These are phyloP conservation scores for Macroglossus sobrinus DNA, from an alignment of 2,113 vertebrate species.

Conservation along the genomic window DNA sequence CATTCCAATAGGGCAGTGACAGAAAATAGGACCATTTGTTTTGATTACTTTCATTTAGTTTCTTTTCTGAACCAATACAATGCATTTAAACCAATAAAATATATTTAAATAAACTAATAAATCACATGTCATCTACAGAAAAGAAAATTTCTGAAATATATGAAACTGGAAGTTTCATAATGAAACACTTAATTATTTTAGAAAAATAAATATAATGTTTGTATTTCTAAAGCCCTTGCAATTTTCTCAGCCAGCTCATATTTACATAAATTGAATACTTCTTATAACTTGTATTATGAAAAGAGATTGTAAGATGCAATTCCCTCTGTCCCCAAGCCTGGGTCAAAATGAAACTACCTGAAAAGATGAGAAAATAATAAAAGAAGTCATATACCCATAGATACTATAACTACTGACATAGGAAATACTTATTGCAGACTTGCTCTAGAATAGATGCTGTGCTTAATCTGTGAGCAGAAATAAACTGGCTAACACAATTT, in stretches of 20 bases:
- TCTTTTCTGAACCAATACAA: not conserved
- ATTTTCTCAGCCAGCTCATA: not conserved
- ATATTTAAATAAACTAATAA: not conserved
- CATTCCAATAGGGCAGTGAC: not conserved
- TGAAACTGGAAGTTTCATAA: not conserved
- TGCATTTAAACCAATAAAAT: not conserved
- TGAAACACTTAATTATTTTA: not conserved
- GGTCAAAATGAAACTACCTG: not conserved
- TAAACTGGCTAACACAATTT: not conserved
- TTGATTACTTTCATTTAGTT: not conserved
- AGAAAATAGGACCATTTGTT: not conserved
- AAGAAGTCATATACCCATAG: not conserved
- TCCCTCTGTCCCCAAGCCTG: not conserved
- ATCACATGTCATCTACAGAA: not conserved
- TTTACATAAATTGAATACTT: not conserved
- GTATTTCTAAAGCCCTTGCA: not conserved
- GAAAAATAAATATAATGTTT: constrained; percentile 2
- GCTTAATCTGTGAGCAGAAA: not conserved
- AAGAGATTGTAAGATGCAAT: not conserved
- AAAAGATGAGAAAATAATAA: not conserved
- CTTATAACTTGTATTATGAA: not conserved
- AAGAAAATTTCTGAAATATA: not conserved
- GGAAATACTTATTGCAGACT: not conserved
- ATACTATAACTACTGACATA: not conserved
- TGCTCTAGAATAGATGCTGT: not conserved